phyloP scores from a whole-genome alignment of 1,140 invertebrate species.

The Manduca sexta region DNA sequence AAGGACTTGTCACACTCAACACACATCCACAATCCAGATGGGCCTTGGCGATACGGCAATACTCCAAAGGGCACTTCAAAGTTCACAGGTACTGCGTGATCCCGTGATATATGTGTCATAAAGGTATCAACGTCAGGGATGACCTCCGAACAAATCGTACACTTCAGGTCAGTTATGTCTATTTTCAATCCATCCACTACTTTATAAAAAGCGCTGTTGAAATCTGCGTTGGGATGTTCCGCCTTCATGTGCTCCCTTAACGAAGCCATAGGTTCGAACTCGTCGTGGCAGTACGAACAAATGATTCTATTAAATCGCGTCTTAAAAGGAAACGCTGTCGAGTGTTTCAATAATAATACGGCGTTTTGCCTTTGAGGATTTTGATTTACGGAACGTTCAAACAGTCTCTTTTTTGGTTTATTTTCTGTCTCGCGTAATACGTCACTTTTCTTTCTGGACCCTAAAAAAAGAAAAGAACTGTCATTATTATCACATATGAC shows the following conservation, averaged over 20 bases:
- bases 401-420: slow-evolving; percentile 63
- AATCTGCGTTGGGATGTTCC: slow-evolving; percentile 47
- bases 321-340: slow-evolving; percentile 60
- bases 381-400: slow-evolving; percentile 62
- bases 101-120: slow-evolving; percentile 50
- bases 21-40: slow-evolving; percentile 51
- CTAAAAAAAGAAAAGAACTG: slow-evolving; percentile 68
- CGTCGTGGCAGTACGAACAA: slow-evolving; percentile 61
- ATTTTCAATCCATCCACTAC: slow-evolving; percentile 56
- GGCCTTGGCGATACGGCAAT: slow-evolving; percentile 47
- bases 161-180: slow-evolving; percentile 56
- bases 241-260: slow-evolving; percentile 49
- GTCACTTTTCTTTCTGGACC: slow-evolving; percentile 50
- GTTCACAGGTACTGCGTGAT: slow-evolving; percentile 47
- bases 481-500: slow-evolving; percentile 41
- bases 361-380: slow-evolving; percentile 61
- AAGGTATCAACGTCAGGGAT: slow-evolving; percentile 41
- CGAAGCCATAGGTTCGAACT: slow-evolving; percentile 50
- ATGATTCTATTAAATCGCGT: slow-evolving; percentile 61
- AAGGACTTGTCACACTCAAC: slow-evolving; percentile 56
- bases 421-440: slow-evolving; percentile 50
- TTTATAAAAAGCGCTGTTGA: slow-evolving; percentile 61
- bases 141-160: slow-evolving; percentile 40
- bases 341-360: slow-evolving; percentile 53
- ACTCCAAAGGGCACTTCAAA: slow-evolving; percentile 57